phyloP scores from a whole-genome alignment of 2,113 vertebrate species.

The Cynocephalus volans region DNA sequence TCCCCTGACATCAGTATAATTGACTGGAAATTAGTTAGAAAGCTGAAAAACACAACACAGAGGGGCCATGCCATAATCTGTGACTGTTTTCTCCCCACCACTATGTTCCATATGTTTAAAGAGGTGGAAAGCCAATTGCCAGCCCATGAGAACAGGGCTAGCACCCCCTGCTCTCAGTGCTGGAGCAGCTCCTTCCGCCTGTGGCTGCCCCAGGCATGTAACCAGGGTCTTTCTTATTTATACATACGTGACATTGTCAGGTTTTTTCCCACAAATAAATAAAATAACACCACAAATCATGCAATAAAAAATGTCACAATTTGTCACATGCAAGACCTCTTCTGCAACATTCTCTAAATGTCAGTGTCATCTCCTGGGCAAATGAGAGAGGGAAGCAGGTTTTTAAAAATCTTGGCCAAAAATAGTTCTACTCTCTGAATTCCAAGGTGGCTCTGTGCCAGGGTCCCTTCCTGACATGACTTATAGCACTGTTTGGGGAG shows the following conservation, averaged over 20 bases:
- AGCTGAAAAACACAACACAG: not conserved
- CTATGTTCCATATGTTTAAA: slow-evolving; percentile 17
- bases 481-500: not conserved
- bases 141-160: not conserved
- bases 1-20: slow-evolving; percentile 51
- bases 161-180: fast-evolving
- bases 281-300: not conserved
- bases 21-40: not conserved
- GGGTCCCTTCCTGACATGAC: not conserved
- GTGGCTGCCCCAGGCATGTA: not conserved
- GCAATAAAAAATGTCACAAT: not conserved
- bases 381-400: not conserved
- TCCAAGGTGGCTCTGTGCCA: not conserved
- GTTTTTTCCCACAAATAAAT: not conserved
- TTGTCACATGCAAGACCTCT: not conserved
- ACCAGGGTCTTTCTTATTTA: not conserved
- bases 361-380: not conserved
- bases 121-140: not conserved
- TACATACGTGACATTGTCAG: fast-evolving
- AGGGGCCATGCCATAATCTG: not conserved
- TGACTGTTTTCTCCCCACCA: not conserved
- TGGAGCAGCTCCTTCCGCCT: not conserved
- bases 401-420: not conserved
- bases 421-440: not conserved
- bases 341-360: slow-evolving; percentile 18